Percentiles rank a stretch among this genome's conserved stretches.
Conservation (phyloP, 2,888 invertebrate species). For the Aricia artaxerxes region DNA sequence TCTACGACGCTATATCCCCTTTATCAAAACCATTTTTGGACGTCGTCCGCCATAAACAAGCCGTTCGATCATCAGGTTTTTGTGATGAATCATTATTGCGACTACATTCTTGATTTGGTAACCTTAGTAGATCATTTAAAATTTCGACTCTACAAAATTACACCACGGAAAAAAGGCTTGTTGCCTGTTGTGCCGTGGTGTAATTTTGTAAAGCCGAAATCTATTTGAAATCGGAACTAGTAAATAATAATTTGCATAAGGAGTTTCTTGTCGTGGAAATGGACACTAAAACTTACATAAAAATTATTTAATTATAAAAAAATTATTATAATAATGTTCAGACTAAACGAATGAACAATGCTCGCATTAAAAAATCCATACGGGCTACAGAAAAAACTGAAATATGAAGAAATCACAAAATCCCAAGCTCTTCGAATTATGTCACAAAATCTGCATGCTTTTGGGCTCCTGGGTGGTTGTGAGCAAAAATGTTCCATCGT, state of each 20-base stretch:
- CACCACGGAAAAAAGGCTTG: not conserved
- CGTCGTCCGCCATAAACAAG: not conserved
- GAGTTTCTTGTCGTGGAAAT: not conserved
- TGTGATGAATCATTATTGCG: not conserved
- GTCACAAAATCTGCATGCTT: constrained; percentile 7
- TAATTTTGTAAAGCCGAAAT: not conserved
- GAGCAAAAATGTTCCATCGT: constrained; percentile 17
- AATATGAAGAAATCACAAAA: not conserved
- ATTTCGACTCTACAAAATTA: not conserved
- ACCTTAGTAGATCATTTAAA: not conserved
- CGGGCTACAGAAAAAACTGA: not conserved
- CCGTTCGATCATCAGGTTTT: not conserved
- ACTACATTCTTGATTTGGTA: not conserved
- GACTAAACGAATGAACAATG: not conserved
- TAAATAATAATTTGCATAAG: too few relatives aligned
- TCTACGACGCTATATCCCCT: constrained; percentile 27
- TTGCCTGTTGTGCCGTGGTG: not conserved
- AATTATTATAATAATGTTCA: not conserved
- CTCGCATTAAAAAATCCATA: not conserved
- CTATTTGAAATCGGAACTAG: too few relatives aligned
- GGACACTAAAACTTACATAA: not conserved
- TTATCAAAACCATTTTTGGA: constrained; percentile 23
- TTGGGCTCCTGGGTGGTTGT: constrained; percentile 2
- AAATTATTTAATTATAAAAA: not conserved
- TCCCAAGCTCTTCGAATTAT: not conserved